These are phyloP conservation scores for Lasaia peninsularis DNA, from an alignment of 1,140 invertebrate genomes.

Conservation along the genomic window DNA sequence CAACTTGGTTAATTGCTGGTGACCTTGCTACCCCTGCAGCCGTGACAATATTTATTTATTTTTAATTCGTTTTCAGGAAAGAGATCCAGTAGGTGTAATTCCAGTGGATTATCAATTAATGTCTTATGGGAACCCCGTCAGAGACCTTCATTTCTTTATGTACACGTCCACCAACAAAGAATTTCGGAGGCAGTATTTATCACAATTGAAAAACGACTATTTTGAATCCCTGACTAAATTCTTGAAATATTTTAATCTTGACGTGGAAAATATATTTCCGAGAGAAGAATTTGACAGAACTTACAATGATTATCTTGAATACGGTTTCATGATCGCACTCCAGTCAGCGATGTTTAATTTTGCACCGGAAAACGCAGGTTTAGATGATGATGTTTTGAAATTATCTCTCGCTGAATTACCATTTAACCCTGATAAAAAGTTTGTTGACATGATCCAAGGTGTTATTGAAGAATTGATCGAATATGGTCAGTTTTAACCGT, in stretches of 20 bases:
- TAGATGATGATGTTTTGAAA: neutral
- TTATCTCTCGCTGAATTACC: conserved; percentile 7
- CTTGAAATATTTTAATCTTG: conserved; percentile 29
- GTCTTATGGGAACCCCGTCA: conserved; percentile 38
- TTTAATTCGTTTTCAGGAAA: conserved; percentile 33
- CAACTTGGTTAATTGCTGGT: too few relatives aligned
- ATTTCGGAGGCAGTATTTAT: conserved; percentile 35
- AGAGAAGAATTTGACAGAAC: conserved; percentile 20
- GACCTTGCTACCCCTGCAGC: too few relatives aligned
- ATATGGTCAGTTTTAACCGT: neutral
- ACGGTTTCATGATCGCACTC: conserved; percentile 7
- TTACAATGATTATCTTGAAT: conserved; percentile 9
- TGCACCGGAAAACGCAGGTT: neutral
- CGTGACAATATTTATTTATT: too few relatives aligned
- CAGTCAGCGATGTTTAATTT: conserved; percentile 2
- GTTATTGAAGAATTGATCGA: conserved; percentile 16
- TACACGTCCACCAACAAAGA: conserved; percentile 32
- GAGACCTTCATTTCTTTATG: conserved; percentile 42
- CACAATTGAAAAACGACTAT: conserved; percentile 30
- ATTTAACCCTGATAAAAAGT: conserved; percentile 2
- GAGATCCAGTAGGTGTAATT: conserved; percentile 29
- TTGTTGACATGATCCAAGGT: conserved; percentile 1
- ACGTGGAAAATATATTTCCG: conserved; percentile 13
- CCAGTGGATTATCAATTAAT: conserved; percentile 44
- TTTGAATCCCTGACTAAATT: conserved; percentile 33